Percentiles rank a stretch among this genome's conserved stretches.
phyloP scores from a whole-genome alignment of 2,797 vertebrate genomes.

The Squalus acanthias region DNA sequence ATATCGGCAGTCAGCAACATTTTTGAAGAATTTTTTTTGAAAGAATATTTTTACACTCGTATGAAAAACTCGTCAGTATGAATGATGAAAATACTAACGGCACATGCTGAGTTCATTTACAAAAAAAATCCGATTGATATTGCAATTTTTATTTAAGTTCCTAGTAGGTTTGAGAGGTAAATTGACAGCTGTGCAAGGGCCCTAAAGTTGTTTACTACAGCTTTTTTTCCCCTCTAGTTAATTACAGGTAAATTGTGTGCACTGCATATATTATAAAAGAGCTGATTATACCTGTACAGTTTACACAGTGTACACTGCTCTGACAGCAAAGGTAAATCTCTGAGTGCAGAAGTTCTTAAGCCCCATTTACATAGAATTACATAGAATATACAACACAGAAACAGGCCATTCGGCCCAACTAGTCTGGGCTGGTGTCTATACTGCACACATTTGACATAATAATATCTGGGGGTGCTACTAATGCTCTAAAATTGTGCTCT shows the following conservation, averaged over 20 bases:
- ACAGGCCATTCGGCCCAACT: too few species aligned
- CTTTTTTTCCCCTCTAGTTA: not conserved
- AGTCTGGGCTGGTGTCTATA: not conserved
- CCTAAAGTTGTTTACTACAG: constrained; percentile 15
- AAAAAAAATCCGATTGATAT: not conserved
- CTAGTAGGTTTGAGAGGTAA: not conserved
- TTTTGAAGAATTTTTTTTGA: not conserved
- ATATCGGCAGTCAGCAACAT: not conserved
- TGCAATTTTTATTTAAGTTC: constrained; percentile 19
- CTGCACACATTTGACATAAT: not conserved
- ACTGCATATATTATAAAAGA: constrained; percentile 16
- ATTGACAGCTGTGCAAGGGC: constrained; percentile 6
- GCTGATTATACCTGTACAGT: constrained; percentile 14
- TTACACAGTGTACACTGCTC: not conserved
- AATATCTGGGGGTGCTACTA: not conserved
- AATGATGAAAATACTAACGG: not conserved
- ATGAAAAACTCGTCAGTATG: not conserved
- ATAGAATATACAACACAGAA: not conserved
- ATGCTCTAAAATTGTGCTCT: not conserved
- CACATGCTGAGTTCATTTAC: not conserved
- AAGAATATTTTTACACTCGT: not conserved
- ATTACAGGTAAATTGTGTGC: constrained; percentile 17
- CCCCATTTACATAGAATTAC: not conserved
- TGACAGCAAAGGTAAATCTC: constrained; percentile 25
- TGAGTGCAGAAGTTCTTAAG: not conserved